Percentiles rank a stretch among this genome's conserved stretches.
These are phyloP conservation scores for Cyprinus carpio DNA, from an alignment of 2,113 vertebrate species.

Conservation along the genomic window DNA sequence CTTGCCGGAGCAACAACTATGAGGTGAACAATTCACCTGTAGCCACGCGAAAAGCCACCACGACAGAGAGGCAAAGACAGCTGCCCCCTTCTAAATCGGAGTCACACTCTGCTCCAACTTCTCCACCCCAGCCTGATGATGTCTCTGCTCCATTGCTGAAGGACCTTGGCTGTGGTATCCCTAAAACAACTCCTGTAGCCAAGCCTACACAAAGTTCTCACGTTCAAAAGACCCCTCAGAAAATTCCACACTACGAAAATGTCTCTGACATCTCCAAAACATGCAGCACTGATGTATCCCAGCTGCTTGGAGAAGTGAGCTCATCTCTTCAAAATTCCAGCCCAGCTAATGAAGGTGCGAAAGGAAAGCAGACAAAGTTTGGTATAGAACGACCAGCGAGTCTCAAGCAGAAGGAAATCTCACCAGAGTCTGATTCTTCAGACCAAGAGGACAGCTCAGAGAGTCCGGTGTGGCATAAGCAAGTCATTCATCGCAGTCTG, in stretches of 20 bases:
- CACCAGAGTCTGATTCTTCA: constrained; percentile 64
- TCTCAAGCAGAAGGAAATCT: constrained; percentile 54
- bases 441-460: constrained; percentile 72
- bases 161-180: constrained; percentile 70
- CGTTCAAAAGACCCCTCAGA: constrained; percentile 62
- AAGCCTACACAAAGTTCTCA: constrained; percentile 57
- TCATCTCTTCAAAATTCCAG: constrained; percentile 66
- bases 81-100: constrained; percentile 71
- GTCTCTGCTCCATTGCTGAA: constrained; percentile 61
- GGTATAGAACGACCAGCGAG: constrained; percentile 40
- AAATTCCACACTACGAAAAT: constrained; percentile 77
- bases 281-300: constrained; percentile 54
- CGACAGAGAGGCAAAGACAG: constrained; percentile 73
- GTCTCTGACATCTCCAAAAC: constrained; percentile 62
- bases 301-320: constrained; percentile 66
- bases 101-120: constrained; percentile 77
- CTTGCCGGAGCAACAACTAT: constrained; percentile 87
- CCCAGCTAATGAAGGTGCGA: constrained; percentile 60
- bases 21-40: constrained; percentile 86
- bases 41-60: constrained; percentile 76
- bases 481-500: constrained; percentile 69
- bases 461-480: constrained; percentile 70
- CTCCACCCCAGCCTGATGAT: constrained; percentile 73
- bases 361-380: constrained; percentile 59
- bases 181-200: constrained; percentile 61